Evolutionary conservation across 2,797 vertebrate species (phyloP).

Genomic region (Eulemur mongoz): DNA sequence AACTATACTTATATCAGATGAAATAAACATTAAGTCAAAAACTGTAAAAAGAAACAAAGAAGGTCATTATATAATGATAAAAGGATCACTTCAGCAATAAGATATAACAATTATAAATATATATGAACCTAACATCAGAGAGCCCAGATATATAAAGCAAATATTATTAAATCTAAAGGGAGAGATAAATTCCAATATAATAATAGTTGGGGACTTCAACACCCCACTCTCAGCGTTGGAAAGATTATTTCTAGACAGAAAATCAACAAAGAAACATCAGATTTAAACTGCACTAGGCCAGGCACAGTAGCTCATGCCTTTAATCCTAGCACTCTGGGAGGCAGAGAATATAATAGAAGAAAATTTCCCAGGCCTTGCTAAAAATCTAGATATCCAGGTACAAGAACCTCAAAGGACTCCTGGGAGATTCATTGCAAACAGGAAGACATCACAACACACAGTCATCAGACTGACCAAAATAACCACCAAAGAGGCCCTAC

Average conservation of each 20-base stretch:
- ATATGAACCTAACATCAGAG: background rate
- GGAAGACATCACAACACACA: too few species aligned
- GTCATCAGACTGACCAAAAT: too few species aligned
- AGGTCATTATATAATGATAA: background rate
- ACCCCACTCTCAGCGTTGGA: background rate
- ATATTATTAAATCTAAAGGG: background rate
- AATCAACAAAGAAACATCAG: background rate
- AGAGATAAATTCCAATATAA: background rate
- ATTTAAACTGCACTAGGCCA: background rate
- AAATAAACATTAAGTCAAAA: background rate
- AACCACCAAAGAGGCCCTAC: too few species aligned
- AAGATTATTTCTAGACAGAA: background rate
- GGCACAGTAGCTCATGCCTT: too few species aligned
- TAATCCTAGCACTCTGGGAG: too few species aligned
- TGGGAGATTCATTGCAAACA: too few species aligned
- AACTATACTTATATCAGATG: background rate
- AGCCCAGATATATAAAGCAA: background rate
- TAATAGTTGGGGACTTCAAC: background rate
- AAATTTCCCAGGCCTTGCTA: too few species aligned
- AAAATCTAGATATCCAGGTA: too few species aligned
- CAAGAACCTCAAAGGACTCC: too few species aligned
- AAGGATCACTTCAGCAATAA: background rate
- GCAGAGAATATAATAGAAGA: too few species aligned
- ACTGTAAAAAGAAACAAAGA: background rate
- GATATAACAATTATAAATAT: background rate